A percentile compares a stretch with the other conserved stretches of the same genome.
These are phyloP conservation scores for Pachydiplax longipennis DNA, from an alignment of 2,888 invertebrate genomes.

Conservation along the genomic window DNA sequence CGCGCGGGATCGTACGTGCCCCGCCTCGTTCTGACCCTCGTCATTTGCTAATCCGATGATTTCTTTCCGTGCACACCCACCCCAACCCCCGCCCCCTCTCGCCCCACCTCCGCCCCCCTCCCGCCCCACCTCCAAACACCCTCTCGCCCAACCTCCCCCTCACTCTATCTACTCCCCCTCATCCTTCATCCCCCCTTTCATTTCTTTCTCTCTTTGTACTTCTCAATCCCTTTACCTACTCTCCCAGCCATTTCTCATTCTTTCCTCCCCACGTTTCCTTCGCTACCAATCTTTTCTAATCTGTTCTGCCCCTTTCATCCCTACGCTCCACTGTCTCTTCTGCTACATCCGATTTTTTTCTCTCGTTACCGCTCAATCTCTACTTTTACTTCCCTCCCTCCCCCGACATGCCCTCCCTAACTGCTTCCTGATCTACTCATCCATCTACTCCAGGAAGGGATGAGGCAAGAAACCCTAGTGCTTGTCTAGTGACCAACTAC, in stretches of 20 bases:
- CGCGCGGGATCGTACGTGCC: slow-evolving; percentile 9
- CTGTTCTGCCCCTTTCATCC: neutral
- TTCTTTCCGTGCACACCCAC: slow-evolving; percentile 4
- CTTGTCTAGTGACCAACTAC: too few species aligned
- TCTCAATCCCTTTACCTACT: neutral
- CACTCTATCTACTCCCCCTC: too few species aligned
- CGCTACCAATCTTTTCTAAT: neutral
- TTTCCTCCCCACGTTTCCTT: neutral
- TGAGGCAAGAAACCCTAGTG: too few species aligned
- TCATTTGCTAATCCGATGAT: slow-evolving; percentile 44
- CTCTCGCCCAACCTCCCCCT: neutral
- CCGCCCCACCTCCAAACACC: neutral
- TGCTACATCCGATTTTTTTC: too few species aligned
- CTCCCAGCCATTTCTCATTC: neutral
- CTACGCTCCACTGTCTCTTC: too few species aligned
- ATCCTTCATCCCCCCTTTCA: neutral
- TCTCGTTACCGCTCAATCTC: too few species aligned
- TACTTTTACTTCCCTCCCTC: too few species aligned
- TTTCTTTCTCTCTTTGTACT: neutral
- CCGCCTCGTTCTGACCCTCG: slow-evolving; percentile 17
- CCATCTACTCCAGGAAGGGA: too few species aligned
- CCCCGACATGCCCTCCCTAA: too few species aligned
- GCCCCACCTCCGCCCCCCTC: neutral
- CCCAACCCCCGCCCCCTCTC: neutral
- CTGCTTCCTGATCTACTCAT: too few species aligned